phyloP scores from a whole-genome alignment of 2,888 invertebrate genomes.

The Calliscelio sp. region DNA sequence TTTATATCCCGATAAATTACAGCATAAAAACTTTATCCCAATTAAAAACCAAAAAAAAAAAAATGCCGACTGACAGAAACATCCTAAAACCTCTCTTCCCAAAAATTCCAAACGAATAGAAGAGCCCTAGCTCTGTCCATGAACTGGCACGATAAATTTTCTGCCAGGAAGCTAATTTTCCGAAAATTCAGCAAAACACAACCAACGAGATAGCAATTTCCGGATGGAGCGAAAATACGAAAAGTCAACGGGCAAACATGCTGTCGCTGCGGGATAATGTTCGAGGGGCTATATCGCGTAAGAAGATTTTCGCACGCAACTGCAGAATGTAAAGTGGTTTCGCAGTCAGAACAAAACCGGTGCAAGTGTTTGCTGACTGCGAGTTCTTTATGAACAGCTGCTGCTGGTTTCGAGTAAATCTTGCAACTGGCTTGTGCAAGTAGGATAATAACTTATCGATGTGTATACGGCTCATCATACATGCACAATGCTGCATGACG shows the following conservation, averaged over 20 bases:
- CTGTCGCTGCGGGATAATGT: slow-evolving; percentile 22
- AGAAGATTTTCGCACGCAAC: slow-evolving; percentile 48
- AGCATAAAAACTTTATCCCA: background rate
- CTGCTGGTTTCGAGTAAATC: too few relatives aligned
- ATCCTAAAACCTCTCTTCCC: background rate
- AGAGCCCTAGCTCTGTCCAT: too few relatives aligned
- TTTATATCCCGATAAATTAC: background rate
- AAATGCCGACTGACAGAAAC: background rate
- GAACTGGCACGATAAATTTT: slow-evolving; percentile 5
- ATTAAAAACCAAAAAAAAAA: background rate
- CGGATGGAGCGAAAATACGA: slow-evolving; percentile 6
- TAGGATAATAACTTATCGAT: slow-evolving; percentile 66
- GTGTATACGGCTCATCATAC: slow-evolving; percentile 61
- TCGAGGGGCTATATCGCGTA: slow-evolving; percentile 7
- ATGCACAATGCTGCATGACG: slow-evolving; percentile 65
- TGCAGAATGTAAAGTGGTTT: slow-evolving; percentile 45
- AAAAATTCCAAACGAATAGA: too few relatives aligned
- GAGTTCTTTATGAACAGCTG: slow-evolving; percentile 21
- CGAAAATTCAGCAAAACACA: slow-evolving; percentile 1
- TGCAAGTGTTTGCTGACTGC: background rate
- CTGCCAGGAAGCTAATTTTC: slow-evolving; percentile 17
- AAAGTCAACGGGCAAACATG: slow-evolving; percentile 33
- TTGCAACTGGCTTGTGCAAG: slow-evolving; percentile 40
- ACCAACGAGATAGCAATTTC: slow-evolving; percentile 37
- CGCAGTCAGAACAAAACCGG: slow-evolving; percentile 20